Evolutionary conservation across 1,140 invertebrate genomes (phyloP).

Genomic region (Polypedilum vanderplanki): DNA sequence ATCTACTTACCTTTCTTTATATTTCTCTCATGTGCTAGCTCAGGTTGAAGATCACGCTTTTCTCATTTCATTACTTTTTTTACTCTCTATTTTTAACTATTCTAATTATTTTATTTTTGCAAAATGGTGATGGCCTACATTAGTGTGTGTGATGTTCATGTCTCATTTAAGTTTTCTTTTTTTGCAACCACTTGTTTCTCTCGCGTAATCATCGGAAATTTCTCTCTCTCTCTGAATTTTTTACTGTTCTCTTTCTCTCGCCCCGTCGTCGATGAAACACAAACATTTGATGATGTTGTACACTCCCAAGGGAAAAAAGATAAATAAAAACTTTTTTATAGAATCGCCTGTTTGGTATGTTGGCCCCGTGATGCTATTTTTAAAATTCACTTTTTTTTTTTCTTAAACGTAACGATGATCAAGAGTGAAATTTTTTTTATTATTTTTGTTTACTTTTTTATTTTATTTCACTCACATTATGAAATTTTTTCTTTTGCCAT

Average conservation of each 20-base stretch:
- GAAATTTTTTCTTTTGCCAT: not conserved
- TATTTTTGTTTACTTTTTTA: not conserved
- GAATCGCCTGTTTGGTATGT: not conserved
- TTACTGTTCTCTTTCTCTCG: not conserved
- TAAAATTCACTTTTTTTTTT: not conserved
- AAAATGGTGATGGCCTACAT: not conserved
- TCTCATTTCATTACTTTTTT: not conserved
- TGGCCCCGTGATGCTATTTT: constrained; percentile 24
- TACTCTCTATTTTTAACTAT: not conserved
- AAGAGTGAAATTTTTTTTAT: not conserved
- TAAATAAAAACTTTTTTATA: not conserved
- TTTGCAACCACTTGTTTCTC: constrained; percentile 24
- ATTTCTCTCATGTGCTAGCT: not conserved
- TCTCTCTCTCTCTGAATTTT: not conserved
- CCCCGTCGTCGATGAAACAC: not conserved
- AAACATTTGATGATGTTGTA: not conserved
- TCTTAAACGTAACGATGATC: not conserved
- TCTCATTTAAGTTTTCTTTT: not conserved
- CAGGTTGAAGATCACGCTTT: not conserved
- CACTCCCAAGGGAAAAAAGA: constrained; percentile 27
- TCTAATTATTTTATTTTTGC: not conserved
- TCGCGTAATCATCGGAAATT: not conserved
- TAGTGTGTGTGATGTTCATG: constrained; percentile 28
- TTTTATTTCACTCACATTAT: constrained; percentile 7
- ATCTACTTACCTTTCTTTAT: not conserved